Evolutionary conservation across 2,888 invertebrate species (phyloP).

Genomic region (Pseudoips prasinana): DNA sequence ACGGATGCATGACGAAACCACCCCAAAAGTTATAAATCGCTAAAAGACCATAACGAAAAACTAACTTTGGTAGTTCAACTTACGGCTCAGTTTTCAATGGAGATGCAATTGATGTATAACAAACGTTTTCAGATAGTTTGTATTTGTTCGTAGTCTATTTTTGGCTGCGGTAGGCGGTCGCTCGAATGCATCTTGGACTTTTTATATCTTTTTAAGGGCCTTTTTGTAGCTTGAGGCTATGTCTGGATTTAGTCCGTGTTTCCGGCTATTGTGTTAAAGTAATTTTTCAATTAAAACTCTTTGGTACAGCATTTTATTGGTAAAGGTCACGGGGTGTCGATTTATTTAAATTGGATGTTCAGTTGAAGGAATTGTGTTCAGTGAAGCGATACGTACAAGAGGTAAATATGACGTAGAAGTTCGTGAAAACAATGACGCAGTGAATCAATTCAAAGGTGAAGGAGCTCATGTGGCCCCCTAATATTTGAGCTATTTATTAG

Average conservation of each 20-base stretch:
- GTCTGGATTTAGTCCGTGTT: conserved; percentile 67
- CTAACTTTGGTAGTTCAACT: conserved; percentile 1
- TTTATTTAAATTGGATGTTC: conserved; percentile 1
- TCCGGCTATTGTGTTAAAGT: conserved; percentile 71
- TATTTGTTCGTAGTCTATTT: conserved; percentile 64
- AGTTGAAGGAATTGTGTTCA: no score
- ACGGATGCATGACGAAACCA: conserved; percentile 37
- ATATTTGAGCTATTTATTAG: no score
- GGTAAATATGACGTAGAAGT: no score
- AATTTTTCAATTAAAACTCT: conserved; percentile 54
- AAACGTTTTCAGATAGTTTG: conserved; percentile 14
- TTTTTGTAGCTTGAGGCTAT: conserved; percentile 64
- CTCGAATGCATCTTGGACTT: conserved; percentile 63
- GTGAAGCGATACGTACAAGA: no score
- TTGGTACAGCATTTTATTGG: conserved; percentile 19
- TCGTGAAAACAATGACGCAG: no score
- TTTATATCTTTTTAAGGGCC: conserved; percentile 60
- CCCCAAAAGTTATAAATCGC: conserved; percentile 20
- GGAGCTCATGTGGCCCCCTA: no score
- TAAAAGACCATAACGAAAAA: conserved; percentile 2
- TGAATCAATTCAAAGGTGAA: no score
- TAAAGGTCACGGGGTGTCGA: conserved; percentile 8
- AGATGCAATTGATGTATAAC: conserved; percentile 9
- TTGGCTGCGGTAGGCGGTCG: conserved; percentile 81
- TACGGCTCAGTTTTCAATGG: conserved; percentile 1